Base-by-base conservation (phyloP, 2,888 invertebrate genomes). In the Hetaerina titia region DNA sequence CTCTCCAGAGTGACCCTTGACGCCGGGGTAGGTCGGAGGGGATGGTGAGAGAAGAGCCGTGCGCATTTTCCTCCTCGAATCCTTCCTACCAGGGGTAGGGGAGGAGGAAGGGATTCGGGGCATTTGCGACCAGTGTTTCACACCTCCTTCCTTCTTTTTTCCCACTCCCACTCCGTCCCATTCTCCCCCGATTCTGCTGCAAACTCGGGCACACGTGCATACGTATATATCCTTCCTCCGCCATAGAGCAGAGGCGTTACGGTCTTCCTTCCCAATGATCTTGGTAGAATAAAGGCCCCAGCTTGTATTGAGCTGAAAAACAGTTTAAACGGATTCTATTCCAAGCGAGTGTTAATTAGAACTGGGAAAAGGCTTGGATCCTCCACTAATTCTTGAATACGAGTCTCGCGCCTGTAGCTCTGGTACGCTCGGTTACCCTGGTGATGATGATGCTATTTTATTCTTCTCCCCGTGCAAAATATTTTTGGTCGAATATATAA, bases 1-100 rank as follows among this genome's bases (percentile, higher is more conserved):
- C 81, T 81, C 81, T 31, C 81, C 13, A 31, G 81, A 81, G 81
- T 81, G 81, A 81, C 81, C 81, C 81, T 81, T 81, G 8, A 11
- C 31, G 19, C 2, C 11, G 25, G n/a, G 81, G 81, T 13, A 13
- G 81, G 15, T 15, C n/a, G 22, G n/a, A 9, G 69, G n/a, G 63
- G 15, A 6, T 8, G 69, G 69, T 9, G 69, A n/a, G 22, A 9
- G 6, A n/a, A n/a, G 69, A n/a, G n/a, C 81, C 13, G 81, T 25
- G 8, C 81, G n/a, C 31, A 31, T 81, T 31, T 81, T 81, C 81
- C 11, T 13, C 31, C 81, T 81, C 31, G 15, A 31, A 15, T 31
- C 81, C 31, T 81, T 81, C 81, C 81, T 31, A 5, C 69, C 69
- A 22, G 8, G 81, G 45, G 81, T 15, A 15, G 31, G 81, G 13